phyloP scores from a whole-genome alignment of 1,140 invertebrate genomes.

The Bombus picipes region DNA sequence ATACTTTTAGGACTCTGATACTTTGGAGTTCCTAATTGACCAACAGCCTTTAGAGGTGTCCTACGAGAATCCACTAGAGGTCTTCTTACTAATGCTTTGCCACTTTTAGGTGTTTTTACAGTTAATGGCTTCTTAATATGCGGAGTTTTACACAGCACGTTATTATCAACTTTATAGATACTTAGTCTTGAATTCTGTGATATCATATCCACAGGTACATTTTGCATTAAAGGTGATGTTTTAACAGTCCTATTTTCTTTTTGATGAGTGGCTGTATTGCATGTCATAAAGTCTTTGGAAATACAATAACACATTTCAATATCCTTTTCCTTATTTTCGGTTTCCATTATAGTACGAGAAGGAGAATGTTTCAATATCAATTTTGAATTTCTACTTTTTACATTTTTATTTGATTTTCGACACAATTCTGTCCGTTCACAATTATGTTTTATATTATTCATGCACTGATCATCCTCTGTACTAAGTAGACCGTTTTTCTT shows the following conservation, averaged over 20 bases:
- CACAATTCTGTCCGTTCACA: background rate
- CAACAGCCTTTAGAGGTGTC: slow-evolving; percentile 79
- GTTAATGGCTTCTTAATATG: slow-evolving; percentile 79
- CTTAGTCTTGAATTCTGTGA: slow-evolving; percentile 59
- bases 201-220: slow-evolving; percentile 15
- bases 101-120: slow-evolving; percentile 78
- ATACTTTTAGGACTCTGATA: slow-evolving; percentile 76
- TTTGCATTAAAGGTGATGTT: slow-evolving; percentile 16
- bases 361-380: background rate
- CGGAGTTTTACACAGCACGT: slow-evolving; percentile 74
- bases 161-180: slow-evolving; percentile 65
- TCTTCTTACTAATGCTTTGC: slow-evolving; percentile 72
- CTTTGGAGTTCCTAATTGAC: slow-evolving; percentile 75
- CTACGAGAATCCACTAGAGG: slow-evolving; percentile 72
- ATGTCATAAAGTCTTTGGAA: background rate
- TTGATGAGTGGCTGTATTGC: slow-evolving; percentile 22
- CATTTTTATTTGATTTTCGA: slow-evolving; percentile 54
- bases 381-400: slow-evolving; percentile 60
- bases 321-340: background rate
- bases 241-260: slow-evolving; percentile 67
- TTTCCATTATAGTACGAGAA: slow-evolving; percentile 10
- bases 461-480: slow-evolving; percentile 20
- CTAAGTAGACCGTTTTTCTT: slow-evolving; percentile 33
- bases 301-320: slow-evolving; percentile 17
- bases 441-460: slow-evolving; percentile 15